phyloP scores from a whole-genome alignment of 2,113 vertebrate species.

The Pangasianodon gigas region DNA sequence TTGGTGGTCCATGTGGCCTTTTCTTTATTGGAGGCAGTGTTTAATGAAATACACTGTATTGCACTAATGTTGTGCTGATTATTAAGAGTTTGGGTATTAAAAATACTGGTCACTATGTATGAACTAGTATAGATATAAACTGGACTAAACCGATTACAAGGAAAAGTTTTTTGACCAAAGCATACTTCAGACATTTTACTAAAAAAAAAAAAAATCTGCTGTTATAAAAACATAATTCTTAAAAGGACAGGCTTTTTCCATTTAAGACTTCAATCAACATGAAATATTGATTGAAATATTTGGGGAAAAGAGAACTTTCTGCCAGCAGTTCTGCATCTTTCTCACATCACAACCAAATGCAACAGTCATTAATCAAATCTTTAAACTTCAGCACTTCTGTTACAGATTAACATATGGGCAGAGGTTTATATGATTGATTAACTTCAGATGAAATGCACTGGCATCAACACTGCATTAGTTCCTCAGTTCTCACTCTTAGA shows the following conservation, averaged over 20 bases:
- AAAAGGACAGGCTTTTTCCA: not conserved
- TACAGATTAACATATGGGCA: constrained; percentile 9
- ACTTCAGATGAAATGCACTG: not conserved
- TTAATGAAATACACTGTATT: not conserved
- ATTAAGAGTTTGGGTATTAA: not conserved
- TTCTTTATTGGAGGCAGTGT: not conserved
- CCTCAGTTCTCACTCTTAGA: not conserved
- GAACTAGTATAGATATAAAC: not conserved
- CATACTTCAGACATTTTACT: not conserved
- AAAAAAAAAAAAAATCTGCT: not conserved
- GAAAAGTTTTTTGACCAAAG: not conserved
- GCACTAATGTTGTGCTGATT: not conserved
- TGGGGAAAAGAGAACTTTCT: not conserved
- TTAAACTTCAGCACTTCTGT: not conserved
- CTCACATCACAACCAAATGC: not conserved
- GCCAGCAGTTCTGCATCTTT: not conserved
- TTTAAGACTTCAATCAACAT: not conserved
- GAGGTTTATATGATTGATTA: not conserved
- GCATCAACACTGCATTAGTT: not conserved
- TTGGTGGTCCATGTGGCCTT: not conserved
- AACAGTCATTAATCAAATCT: constrained; percentile 18
- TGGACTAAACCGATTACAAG: not conserved
- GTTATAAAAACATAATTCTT: not conserved
- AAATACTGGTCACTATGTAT: not conserved
- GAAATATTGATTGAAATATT: not conserved